phyloP scores from a whole-genome alignment of 2,888 invertebrate genomes.

The Chydorus sphaericus region DNA sequence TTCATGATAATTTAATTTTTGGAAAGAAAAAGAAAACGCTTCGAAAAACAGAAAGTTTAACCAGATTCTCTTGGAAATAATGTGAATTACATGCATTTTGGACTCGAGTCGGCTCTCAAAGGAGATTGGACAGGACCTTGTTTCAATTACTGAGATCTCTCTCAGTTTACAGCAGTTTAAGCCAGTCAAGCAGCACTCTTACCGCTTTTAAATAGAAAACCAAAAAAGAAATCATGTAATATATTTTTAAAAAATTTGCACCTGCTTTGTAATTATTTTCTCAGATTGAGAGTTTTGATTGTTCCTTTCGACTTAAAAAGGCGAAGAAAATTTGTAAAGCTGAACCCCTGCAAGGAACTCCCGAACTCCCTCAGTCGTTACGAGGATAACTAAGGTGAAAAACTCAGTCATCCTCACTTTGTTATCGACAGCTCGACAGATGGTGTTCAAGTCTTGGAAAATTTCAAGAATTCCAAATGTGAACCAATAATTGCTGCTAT shows the following conservation, averaged over 20 bases:
- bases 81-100: background rate
- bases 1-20: too few relatives aligned
- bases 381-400: background rate
- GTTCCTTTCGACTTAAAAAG: background rate
- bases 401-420: background rate
- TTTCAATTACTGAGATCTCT: background rate
- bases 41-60: too few relatives aligned
- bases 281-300: background rate
- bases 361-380: background rate
- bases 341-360: too few relatives aligned
- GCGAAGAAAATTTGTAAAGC: background rate
- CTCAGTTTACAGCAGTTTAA: background rate
- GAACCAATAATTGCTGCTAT: background rate
- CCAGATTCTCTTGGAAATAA: too few relatives aligned
- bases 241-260: too few relatives aligned
- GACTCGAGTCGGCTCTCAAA: background rate
- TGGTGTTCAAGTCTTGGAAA: background rate
- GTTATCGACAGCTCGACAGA: background rate
- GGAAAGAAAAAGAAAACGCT: too few relatives aligned
- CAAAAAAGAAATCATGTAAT: too few relatives aligned
- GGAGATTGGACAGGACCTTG: background rate
- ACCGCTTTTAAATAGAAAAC: background rate
- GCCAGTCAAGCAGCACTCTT: background rate
- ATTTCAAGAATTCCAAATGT: background rate
- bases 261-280: too few relatives aligned